These are phyloP conservation scores for Lates calcarifer DNA, from an alignment of 2,113 vertebrate species.

Conservation along the genomic window DNA sequence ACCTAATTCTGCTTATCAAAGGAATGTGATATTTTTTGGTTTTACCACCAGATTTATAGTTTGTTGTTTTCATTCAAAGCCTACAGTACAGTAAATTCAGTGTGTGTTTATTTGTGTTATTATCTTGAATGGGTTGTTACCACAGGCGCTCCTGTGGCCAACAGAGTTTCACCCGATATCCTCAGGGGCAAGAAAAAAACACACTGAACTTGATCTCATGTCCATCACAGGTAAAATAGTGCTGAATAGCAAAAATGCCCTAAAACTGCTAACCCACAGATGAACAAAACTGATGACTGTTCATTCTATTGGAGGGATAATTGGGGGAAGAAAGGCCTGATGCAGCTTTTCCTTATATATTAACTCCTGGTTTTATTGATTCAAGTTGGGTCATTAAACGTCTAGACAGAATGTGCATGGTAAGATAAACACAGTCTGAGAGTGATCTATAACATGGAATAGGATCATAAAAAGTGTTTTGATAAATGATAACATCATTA, in stretches of 20 bases:
- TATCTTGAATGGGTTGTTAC: background rate
- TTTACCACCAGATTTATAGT: background rate
- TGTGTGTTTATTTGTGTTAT: background rate
- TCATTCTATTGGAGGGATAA: conserved; percentile 37
- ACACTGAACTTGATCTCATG: background rate
- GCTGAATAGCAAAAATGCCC: conserved; percentile 12
- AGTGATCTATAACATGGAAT: background rate
- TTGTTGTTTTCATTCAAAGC: background rate
- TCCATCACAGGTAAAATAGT: conserved; percentile 29
- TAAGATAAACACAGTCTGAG: conserved; percentile 9
- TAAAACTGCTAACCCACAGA: conserved; percentile 15
- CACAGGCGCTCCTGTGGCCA: background rate
- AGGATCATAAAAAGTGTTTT: background rate
- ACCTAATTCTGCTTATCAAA: background rate
- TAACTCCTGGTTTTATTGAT: conserved; percentile 56
- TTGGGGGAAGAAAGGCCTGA: conserved; percentile 56
- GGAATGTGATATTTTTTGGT: background rate
- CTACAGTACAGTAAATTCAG: background rate
- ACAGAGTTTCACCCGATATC: background rate
- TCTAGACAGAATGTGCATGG: conserved; percentile 27
- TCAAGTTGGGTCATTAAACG: conserved; percentile 9
- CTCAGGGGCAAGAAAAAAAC: background rate
- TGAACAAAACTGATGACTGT: conserved; percentile 43
- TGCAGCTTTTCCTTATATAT: conserved; percentile 49
- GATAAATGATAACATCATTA: conserved; percentile 7